These are phyloP conservation scores for Eilema depressum DNA, from an alignment of 2,888 invertebrate species.

Conservation along the genomic window DNA sequence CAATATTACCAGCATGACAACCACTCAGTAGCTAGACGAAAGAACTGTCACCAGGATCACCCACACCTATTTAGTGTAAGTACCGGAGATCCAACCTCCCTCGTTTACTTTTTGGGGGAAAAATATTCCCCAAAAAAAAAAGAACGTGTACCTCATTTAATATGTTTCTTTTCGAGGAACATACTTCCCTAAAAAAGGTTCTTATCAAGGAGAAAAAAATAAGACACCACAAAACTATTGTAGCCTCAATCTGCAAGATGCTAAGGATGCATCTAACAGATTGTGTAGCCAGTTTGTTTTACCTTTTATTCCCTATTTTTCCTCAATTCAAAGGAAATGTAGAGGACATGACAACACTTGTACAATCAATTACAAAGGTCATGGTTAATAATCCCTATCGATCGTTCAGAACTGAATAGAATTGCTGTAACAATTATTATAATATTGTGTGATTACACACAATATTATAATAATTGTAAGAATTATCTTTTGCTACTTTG, in stretches of 20 bases:
- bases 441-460: too few species aligned
- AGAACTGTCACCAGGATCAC: too few species aligned
- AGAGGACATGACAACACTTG: background rate
- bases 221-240: background rate
- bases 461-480: too few species aligned
- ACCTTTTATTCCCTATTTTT: background rate
- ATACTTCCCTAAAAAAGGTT: background rate
- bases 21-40: too few species aligned
- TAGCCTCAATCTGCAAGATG: background rate
- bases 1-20: background rate
- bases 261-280: background rate
- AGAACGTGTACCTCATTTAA: too few species aligned
- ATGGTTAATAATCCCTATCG: background rate
- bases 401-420: conserved; percentile 2
- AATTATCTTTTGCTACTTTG: too few species aligned
- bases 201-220: background rate
- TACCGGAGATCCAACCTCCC: too few species aligned
- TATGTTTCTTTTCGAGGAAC: background rate
- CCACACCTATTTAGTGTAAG: too few species aligned
- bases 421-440: background rate
- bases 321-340: background rate
- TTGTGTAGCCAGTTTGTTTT: background rate
- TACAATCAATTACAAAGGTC: background rate
- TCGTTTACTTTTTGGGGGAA: too few species aligned
- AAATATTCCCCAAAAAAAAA: too few species aligned